phyloP scores from a whole-genome alignment of 2,113 vertebrate genomes.

The Cricetomys ansorgei region DNA sequence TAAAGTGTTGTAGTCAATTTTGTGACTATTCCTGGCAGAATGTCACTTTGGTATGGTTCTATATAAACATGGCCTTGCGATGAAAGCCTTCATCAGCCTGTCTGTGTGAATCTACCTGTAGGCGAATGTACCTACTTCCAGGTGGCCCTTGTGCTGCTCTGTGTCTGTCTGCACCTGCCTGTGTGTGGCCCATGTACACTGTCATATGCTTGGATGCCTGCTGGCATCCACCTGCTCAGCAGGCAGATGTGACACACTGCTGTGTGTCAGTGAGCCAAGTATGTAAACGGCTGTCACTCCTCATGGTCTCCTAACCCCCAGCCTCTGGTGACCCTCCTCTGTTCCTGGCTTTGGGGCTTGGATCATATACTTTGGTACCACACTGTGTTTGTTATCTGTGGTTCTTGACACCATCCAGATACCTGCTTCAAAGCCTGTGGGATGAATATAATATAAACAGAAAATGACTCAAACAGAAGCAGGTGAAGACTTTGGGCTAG shows the following conservation, averaged over 20 bases:
- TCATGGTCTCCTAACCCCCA: too few species aligned
- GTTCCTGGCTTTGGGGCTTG: not conserved
- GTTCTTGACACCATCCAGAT: not conserved
- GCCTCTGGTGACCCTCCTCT: not conserved
- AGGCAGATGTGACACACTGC: too few species aligned
- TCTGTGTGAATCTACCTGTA: not conserved
- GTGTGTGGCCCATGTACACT: not conserved
- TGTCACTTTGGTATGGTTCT: not conserved
- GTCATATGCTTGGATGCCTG: not conserved
- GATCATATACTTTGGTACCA: not conserved
- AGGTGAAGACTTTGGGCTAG: not conserved
- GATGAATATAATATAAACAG: not conserved
- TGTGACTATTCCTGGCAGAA: not conserved
- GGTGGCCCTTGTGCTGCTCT: not conserved
- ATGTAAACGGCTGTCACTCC: not conserved
- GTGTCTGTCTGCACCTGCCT: not conserved
- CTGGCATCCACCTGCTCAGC: not conserved
- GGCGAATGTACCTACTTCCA: not conserved
- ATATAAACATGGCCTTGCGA: not conserved
- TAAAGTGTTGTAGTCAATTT: not conserved
- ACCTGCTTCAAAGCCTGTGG: not conserved
- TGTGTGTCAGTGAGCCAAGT: not conserved
- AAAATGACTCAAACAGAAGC: not conserved
- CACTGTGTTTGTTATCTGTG: not conserved
- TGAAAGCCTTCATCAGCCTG: not conserved